Evolutionary conservation across 2,113 vertebrate genomes (phyloP), one percentile per base, ranked within the genome.

Genomic region (Ploceus nigricollis): DNA sequence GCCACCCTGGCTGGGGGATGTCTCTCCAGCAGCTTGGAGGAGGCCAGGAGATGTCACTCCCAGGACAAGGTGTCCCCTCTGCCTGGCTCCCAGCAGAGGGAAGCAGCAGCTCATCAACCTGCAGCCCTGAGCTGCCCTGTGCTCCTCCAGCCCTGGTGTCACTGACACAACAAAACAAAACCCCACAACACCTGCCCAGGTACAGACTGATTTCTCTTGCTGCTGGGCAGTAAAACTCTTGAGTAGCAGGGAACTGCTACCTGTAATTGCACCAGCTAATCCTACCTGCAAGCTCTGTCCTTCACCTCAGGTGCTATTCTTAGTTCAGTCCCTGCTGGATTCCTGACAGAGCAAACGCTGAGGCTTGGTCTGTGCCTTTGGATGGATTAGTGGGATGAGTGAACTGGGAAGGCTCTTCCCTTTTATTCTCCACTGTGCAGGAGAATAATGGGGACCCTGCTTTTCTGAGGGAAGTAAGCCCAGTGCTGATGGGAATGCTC

Each of bases 31-130:
- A 8, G 57, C 33, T 15, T 2, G 11, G 19, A 18, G 58, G 44
- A 23, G 82, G 44, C 22, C 50, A 39, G 66, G 66, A 4, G 15
- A 1, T n/a, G 45, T 8, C 19, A 8, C 1, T 42, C 19, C 66
- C 81, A n/a, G 84, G 78, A 54, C 37, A 2, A 23, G 57, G 81
- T 40, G 87, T 68, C 40, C 58, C 60, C 51, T 79, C 30, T 39
- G 80, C 87, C 58, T 2, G 66, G 33, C 48, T 90, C 88, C 97
- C 95, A 84, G 96, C 82, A 96, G 93, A 94, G 96, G 97, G 95
- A 87, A 33, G 94, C 92, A 95, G 93, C 51, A 72, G 79, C 85
- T 77, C 85, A 19, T 15, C 39, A 3, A 40, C 30, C 4, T 7
- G 42, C 82, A 53, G 63, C 82, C 56, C 42, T 25, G 42, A 35